Evolutionary conservation across 1,140 invertebrate genomes (phyloP).

Genomic region (Drosophila novamexicana): DNA sequence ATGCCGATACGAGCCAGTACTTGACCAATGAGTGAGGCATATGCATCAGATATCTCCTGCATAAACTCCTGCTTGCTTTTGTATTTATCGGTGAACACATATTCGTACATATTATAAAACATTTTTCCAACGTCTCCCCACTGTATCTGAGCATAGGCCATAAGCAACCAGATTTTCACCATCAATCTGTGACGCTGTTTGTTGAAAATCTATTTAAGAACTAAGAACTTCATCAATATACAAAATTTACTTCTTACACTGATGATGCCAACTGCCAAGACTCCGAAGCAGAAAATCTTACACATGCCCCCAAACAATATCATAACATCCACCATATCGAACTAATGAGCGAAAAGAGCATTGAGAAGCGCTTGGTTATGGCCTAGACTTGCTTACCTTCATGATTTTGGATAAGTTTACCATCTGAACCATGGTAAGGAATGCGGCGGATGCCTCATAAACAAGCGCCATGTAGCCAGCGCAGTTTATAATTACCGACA

Average conservation of each 20-base stretch:
- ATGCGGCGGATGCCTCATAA: conserved; percentile 5
- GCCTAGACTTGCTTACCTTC: conserved; percentile 9
- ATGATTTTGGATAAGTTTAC: background rate
- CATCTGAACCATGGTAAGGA: conserved; percentile 5
- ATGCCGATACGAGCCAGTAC: conserved; percentile 17
- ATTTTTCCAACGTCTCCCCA: conserved; percentile 2
- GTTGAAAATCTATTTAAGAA: background rate
- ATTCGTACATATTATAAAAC: conserved; percentile 1
- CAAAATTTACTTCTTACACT: conserved; percentile 6
- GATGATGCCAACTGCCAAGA: conserved; percentile 21
- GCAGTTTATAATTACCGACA: conserved; percentile 9
- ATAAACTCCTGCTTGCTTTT: conserved; percentile 2
- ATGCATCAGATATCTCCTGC: background rate
- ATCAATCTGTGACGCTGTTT: conserved; percentile 12
- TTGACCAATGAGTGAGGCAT: conserved; percentile 9
- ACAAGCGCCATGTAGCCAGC: conserved; percentile 16
- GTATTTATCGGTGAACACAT: conserved; percentile 1
- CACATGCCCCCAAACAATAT: background rate
- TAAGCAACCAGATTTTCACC: conserved; percentile 17
- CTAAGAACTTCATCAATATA: background rate
- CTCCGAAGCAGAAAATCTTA: background rate
- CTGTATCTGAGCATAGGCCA: conserved; percentile 26
- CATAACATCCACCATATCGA: conserved; percentile 13
- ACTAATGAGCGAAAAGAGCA: background rate
- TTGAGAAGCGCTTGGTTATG: background rate